A percentile compares a stretch with the other conserved stretches of the same genome.
These are phyloP conservation scores for Naja naja DNA, from an alignment of 2,113 vertebrate genomes.

Conservation along the genomic window DNA sequence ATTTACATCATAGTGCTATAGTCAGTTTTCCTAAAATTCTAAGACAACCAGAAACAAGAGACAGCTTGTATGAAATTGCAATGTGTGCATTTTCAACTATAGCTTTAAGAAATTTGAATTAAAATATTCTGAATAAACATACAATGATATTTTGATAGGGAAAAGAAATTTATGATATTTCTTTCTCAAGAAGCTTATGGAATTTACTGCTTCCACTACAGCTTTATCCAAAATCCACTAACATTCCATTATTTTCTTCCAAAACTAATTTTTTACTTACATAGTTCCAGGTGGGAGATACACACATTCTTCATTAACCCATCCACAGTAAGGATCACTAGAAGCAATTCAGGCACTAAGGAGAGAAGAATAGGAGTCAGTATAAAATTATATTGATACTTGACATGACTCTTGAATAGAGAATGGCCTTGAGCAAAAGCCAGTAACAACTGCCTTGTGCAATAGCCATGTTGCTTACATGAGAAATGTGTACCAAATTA, in stretches of 20 bases:
- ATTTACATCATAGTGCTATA: no score
- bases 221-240: not conserved
- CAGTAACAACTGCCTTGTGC: conserved; percentile 83
- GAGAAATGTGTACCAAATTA: no score
- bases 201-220: not conserved
- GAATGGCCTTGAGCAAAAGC: no score
- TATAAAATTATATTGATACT: not conserved
- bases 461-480: conserved; percentile 83
- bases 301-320: conserved; percentile 79
- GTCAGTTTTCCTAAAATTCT: no score
- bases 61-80: no score
- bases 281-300: conserved; percentile 78
- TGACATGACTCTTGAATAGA: rapidly evolving
- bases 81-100: no score
- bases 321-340: conserved; percentile 95
- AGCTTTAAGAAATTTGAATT: no score
- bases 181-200: not conserved
- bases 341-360: conserved; percentile 91
- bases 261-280: conserved; percentile 73
- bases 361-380: conserved; percentile 36
- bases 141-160: not conserved
- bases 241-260: no score
- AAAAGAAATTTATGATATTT: not conserved
- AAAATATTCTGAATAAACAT: no score
- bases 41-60: no score